Evolutionary conservation across 2,888 invertebrate species (phyloP), one percentile per base, ranked within the genome.

Genomic region (Omphaloscelis lunosa): DNA sequence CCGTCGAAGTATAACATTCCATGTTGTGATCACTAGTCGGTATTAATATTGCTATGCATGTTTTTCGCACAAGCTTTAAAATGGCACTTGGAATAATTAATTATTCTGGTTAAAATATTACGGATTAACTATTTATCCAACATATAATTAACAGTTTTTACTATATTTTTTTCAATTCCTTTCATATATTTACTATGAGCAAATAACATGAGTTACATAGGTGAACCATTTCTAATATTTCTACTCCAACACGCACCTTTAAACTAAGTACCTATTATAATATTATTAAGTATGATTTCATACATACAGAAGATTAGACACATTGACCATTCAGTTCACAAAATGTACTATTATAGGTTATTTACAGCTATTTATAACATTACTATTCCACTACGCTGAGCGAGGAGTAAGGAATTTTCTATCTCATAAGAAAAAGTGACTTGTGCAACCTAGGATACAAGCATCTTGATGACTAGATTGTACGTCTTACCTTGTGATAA

Each of bases 131-230:
- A 63, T 68, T 65, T 71, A 82, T 80, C 59, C 27, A 79, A 73
- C 69, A 59, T 77, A 83, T 80, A 45, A 75, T 27, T 58, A 77
- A 66, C 51, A 73, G 56, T 72, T 68, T 70, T 61, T 53, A 70
- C n/a, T 53, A 70, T 29, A 51, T 61, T 67, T 85, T 85, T 84
- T 85, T 89, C 88, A 88, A 89, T 89, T 90, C 89, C 90, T 85
- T 89, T 86, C 48, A 80, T 83, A 85, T 83, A 75, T 76, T 66
- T 61, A 56, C 83, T 80, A 82, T 88, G 87, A 89, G 86, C 88
- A 88, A 83, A 81, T 77, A 81, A 80, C 75, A 53, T 72, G 65
- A 79, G 71, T 74, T 77, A 78, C 56, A 65, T 45, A 67, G 59
- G 63, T 80, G 75, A 83, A 78, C 45, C 72, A 61, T 75, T 65